phyloP scores from a whole-genome alignment of 1,140 invertebrate species.

The Tachypleus tridentatus region DNA sequence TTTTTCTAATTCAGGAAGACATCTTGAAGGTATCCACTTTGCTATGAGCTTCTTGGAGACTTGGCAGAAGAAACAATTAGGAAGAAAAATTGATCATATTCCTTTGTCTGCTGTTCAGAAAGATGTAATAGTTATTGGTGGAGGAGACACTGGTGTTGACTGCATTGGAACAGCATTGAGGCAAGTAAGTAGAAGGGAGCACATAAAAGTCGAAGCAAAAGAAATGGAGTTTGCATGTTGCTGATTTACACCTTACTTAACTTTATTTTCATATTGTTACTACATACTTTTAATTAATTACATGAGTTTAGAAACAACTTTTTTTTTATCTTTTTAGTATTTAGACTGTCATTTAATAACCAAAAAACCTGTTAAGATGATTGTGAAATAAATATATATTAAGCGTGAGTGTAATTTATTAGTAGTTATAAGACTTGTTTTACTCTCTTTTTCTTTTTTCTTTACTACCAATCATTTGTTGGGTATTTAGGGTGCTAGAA shows the following conservation, averaged over 20 bases:
- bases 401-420: too few relatives aligned
- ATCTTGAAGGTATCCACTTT: slow-evolving; percentile 85
- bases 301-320: too few relatives aligned
- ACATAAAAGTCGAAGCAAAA: too few relatives aligned
- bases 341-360: too few relatives aligned
- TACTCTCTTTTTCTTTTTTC: background rate
- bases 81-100: background rate
- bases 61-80: slow-evolving; percentile 88
- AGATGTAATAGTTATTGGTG: slow-evolving; percentile 92
- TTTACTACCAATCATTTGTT: background rate
- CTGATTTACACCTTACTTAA: too few relatives aligned
- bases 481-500: slow-evolving; percentile 72
- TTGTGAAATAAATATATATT: too few relatives aligned
- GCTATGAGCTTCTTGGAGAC: slow-evolving; percentile 95
- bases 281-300: too few relatives aligned
- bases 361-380: too few relatives aligned
- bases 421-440: too few relatives aligned
- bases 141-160: slow-evolving; percentile 98
- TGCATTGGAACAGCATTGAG: slow-evolving; percentile 95
- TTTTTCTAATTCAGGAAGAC: slow-evolving; percentile 34
- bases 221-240: too few relatives aligned
- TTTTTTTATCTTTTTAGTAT: too few relatives aligned
- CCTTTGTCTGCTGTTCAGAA: slow-evolving; percentile 76
- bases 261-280: too few relatives aligned
- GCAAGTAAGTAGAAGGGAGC: slow-evolving; percentile 43